A percentile compares a stretch with the other conserved stretches of the same genome.
phyloP scores from a whole-genome alignment of 2,888 invertebrate genomes.

The Synergus japonicus region DNA sequence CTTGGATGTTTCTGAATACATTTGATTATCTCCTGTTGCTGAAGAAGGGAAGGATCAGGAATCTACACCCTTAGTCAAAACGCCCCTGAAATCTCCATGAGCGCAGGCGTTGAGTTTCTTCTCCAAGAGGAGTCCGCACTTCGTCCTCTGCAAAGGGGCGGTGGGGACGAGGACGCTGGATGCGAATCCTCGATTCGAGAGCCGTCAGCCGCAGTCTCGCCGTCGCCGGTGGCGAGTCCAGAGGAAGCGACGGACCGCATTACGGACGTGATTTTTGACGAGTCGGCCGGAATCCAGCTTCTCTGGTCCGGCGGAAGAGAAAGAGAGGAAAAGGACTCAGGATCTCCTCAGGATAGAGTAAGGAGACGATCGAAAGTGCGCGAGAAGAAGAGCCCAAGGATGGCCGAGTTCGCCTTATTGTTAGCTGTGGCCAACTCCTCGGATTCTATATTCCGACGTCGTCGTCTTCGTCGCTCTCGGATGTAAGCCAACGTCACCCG shows the following conservation, averaged over 20 bases:
- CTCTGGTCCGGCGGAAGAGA: conserved; percentile 79
- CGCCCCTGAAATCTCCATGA: background rate
- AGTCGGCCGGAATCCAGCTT: conserved; percentile 70
- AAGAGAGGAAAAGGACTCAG: background rate
- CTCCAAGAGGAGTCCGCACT: conserved; percentile 3
- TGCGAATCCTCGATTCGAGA: conserved; percentile 28
- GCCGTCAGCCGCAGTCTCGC: conserved; percentile 57
- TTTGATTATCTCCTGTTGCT: background rate
- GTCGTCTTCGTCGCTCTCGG: background rate
- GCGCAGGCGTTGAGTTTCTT: conserved; percentile 20
- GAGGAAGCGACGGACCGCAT: conserved; percentile 46
- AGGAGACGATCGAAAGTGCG: conserved; percentile 62
- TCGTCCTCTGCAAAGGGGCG: conserved; percentile 24
- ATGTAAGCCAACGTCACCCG: conserved; percentile 45
- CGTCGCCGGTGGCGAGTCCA: conserved; percentile 49
- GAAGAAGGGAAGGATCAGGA: conserved; percentile 3
- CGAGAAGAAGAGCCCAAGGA: conserved; percentile 48
- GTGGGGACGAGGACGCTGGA: conserved; percentile 37
- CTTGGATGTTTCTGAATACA: background rate
- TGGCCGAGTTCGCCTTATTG: background rate
- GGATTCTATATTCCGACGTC: background rate
- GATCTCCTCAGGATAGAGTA: background rate
- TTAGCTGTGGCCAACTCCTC: conserved; percentile 29
- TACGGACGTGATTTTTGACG: conserved; percentile 66
- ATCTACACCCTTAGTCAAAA: conserved; percentile 14